A percentile compares a stretch with the other conserved stretches of the same genome.
These are phyloP conservation scores for Poecilia gillii DNA, from an alignment of 2,797 vertebrate genomes.

Conservation along the genomic window DNA sequence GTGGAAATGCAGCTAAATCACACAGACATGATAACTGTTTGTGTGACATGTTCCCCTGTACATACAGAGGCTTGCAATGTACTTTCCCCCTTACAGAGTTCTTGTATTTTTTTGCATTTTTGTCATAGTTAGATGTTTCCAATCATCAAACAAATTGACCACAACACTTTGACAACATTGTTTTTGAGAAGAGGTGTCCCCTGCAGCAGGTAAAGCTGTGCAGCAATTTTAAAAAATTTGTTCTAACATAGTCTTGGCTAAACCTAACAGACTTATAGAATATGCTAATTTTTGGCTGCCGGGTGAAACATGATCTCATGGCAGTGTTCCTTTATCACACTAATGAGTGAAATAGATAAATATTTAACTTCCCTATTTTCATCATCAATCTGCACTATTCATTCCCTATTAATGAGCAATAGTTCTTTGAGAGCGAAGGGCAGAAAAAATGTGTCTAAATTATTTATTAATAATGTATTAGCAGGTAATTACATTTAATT, in stretches of 20 bases:
- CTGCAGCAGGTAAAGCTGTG: background rate
- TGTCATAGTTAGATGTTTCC: background rate
- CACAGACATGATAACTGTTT: background rate
- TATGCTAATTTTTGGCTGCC: background rate
- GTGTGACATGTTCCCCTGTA: background rate
- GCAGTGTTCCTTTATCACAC: background rate
- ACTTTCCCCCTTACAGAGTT: background rate
- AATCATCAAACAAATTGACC: background rate
- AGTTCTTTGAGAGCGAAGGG: slow-evolving; percentile 45
- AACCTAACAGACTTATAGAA: background rate
- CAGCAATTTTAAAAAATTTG: background rate
- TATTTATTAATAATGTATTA: slow-evolving; percentile 69
- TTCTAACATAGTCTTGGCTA: background rate
- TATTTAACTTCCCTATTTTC: slow-evolving; percentile 36
- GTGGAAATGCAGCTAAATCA: background rate
- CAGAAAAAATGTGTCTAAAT: slow-evolving; percentile 62
- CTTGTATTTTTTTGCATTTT: background rate
- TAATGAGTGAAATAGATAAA: slow-evolving; percentile 30
- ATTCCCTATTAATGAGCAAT: slow-evolving; percentile 65
- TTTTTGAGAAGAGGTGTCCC: background rate
- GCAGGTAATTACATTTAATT: slow-evolving; percentile 66
- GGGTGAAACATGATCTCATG: slow-evolving; percentile 3
- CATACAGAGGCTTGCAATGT: background rate
- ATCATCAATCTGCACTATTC: slow-evolving; percentile 47
- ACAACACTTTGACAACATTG: background rate